A percentile compares a stretch with the other conserved stretches of the same genome.
These are phyloP conservation scores for Lophotis ruficrista DNA, from an alignment of 2,113 vertebrate genomes.

Conservation along the genomic window DNA sequence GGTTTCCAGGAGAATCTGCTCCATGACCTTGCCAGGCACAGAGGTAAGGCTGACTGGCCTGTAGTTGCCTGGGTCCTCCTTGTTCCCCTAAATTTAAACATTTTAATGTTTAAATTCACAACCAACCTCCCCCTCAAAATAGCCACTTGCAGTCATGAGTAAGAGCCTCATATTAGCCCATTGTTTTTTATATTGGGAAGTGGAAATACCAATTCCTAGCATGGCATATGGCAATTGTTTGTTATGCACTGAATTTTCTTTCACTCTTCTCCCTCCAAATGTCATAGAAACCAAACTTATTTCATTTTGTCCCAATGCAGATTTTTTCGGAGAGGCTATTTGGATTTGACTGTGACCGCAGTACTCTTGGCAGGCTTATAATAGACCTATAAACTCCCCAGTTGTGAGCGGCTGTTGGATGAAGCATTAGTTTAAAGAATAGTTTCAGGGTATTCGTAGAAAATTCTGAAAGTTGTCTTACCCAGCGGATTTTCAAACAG, in stretches of 20 bases:
- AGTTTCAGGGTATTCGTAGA: conserved; percentile 6
- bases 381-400: conserved; percentile 40
- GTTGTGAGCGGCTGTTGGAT: conserved; percentile 28
- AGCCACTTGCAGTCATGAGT: background rate
- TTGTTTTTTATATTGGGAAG: background rate
- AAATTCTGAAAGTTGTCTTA: conserved; percentile 22
- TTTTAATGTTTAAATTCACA: background rate
- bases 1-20: no score
- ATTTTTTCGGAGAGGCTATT: conserved; percentile 6
- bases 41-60: no score
- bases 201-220: background rate
- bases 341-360: conserved; percentile 46
- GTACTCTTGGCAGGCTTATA: conserved; percentile 38
- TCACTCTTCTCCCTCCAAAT: background rate
- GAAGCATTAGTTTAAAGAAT: conserved; percentile 1
- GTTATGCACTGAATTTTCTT: background rate
- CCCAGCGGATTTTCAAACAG: background rate
- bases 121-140: background rate
- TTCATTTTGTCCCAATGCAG: conserved; percentile 9
- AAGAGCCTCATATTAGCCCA: background rate
- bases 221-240: conserved; percentile 9
- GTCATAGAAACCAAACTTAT: background rate
- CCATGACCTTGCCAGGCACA: no score
- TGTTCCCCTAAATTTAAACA: no score
- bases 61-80: no score